phyloP scores from a whole-genome alignment of 2,797 vertebrate species.

The Dromococcyx pavoninus region DNA sequence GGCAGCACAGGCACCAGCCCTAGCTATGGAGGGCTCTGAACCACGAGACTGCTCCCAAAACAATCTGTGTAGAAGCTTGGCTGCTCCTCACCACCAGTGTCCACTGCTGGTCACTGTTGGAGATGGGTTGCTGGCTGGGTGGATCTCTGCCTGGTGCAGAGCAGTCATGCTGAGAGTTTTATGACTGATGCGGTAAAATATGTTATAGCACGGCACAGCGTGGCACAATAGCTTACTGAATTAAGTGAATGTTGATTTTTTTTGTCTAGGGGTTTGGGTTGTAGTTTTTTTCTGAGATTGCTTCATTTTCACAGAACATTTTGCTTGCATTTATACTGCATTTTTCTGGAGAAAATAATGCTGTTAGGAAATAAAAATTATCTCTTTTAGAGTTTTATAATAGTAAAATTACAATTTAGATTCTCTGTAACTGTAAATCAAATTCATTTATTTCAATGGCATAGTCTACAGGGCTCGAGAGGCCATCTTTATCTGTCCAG shows the following conservation, averaged over 20 bases:
- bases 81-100: neutral
- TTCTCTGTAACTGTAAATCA: neutral
- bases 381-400: neutral
- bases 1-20: neutral
- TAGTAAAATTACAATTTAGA: neutral
- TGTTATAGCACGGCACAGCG: rapidly evolving
- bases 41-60: rapidly evolving
- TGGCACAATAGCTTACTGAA: neutral
- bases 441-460: neutral
- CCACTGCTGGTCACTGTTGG: neutral
- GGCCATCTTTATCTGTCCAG: neutral
- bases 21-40: rapidly evolving
- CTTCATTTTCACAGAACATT: neutral
- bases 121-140: neutral
- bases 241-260: neutral
- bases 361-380: neutral
- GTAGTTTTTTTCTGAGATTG: neutral
- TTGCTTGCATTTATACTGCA: neutral
- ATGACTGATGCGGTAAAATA: rapidly evolving
- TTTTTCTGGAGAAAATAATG: neutral
- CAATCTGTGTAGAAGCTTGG: too few species aligned
- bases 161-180: neutral
- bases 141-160: neutral
- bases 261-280: neutral
- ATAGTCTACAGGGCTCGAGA: neutral